These are phyloP conservation scores for Tyria jacobaeae DNA, from an alignment of 2,888 invertebrate genomes.

Conservation along the genomic window DNA sequence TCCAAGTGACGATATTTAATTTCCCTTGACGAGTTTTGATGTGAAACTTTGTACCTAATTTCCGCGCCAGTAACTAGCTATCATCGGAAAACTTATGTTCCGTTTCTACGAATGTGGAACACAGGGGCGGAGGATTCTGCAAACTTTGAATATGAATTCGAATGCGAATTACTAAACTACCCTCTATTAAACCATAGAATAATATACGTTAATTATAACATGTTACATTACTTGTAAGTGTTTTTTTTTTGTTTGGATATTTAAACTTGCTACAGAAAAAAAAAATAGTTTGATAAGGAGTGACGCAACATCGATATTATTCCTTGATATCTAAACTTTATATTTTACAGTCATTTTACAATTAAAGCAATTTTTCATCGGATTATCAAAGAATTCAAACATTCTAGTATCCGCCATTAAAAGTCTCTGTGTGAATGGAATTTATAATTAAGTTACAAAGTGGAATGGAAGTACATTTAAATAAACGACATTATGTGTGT, in stretches of 20 bases:
- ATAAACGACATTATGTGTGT: constrained; percentile 56
- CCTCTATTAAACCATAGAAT: too few relatives aligned
- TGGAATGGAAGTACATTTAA: constrained; percentile 59
- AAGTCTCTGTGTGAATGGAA: constrained; percentile 41
- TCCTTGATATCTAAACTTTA: too few relatives aligned
- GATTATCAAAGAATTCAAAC: too few relatives aligned
- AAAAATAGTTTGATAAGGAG: too few relatives aligned
- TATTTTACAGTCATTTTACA: too few relatives aligned
- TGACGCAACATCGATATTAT: too few relatives aligned
- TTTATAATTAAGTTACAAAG: constrained; percentile 61
- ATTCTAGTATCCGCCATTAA: constrained; percentile 4
- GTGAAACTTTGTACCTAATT: constrained; percentile 18
- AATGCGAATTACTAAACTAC: too few relatives aligned
- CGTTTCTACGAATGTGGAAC: constrained; percentile 10
- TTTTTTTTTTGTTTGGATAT: too few relatives aligned
- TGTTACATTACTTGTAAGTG: too few relatives aligned
- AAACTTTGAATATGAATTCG: constrained; percentile 1
- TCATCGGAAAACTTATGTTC: constrained; percentile 17
- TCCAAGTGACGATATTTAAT: constrained; percentile 12
- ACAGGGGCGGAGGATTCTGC: constrained; percentile 3
- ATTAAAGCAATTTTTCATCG: too few relatives aligned
- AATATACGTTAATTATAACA: too few relatives aligned
- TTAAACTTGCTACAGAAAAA: too few relatives aligned
- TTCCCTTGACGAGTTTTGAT: constrained; percentile 12
- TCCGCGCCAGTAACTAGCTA: constrained; percentile 13